Conservation (phyloP, 2,888 invertebrate species). For the Panopea generosa region DNA sequence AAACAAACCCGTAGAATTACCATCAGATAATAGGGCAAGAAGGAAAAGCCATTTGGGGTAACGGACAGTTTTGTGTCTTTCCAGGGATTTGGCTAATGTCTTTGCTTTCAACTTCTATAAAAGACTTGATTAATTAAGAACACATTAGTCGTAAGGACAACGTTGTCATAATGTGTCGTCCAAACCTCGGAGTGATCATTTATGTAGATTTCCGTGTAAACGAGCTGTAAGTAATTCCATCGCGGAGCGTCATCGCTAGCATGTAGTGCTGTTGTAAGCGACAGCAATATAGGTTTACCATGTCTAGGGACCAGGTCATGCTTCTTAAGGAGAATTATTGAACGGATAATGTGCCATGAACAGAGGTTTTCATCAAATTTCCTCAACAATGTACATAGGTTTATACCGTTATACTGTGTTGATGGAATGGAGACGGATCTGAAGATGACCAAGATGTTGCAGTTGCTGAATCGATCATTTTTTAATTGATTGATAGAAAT, state of each 20-base stretch:
- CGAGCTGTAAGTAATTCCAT: conserved; percentile 58
- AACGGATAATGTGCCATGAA: conserved; percentile 43
- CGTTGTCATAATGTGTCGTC: conserved; percentile 53
- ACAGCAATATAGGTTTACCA: not conserved
- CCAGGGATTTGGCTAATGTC: conserved; percentile 53
- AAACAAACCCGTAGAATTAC: conserved; percentile 41
- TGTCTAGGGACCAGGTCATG: conserved; percentile 16
- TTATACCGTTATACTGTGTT: too few species aligned
- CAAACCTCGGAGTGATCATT: conserved; percentile 42
- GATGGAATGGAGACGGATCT: too few species aligned
- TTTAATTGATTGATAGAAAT: too few species aligned
- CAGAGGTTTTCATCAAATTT: conserved; percentile 41
- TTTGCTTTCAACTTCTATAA: conserved; percentile 59
- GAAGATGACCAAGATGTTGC: too few species aligned
- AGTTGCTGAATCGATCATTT: too few species aligned
- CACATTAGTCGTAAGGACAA: conserved; percentile 54
- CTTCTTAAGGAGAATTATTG: conserved; percentile 25
- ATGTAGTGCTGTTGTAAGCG: conserved; percentile 18
- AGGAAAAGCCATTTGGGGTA: conserved; percentile 48
- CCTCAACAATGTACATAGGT: conserved; percentile 14
- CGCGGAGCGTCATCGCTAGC: conserved; percentile 23
- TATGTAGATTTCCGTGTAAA: conserved; percentile 60
- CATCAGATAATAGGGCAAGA: conserved; percentile 41
- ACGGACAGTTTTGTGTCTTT: conserved; percentile 34
- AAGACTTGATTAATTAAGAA: conserved; percentile 67